These are phyloP conservation scores for Chydorus sphaericus DNA, from an alignment of 2,888 invertebrate genomes.

Conservation along the genomic window DNA sequence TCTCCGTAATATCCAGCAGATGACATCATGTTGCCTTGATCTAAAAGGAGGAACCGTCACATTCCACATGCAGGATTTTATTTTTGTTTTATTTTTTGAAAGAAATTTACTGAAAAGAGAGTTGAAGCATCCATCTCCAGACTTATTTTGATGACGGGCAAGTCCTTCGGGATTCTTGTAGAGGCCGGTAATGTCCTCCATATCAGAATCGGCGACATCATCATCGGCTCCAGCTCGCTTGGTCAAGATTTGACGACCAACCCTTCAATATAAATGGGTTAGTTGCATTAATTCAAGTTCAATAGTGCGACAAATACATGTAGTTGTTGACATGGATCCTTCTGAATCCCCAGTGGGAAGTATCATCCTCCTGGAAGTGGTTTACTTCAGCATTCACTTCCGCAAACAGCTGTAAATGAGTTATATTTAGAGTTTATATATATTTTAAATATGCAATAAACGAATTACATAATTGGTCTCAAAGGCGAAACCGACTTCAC, in stretches of 20 bases:
- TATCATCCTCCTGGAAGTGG: slow-evolving; percentile 52
- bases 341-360: slow-evolving; percentile 50
- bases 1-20: background rate
- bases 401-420: slow-evolving; percentile 33
- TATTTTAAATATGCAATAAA: background rate
- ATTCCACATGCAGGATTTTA: background rate
- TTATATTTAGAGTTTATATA: background rate
- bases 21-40: background rate
- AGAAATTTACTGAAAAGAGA: slow-evolving; percentile 2
- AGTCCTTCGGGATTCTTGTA: slow-evolving; percentile 44
- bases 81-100: background rate
- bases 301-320: slow-evolving; percentile 36
- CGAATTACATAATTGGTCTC: slow-evolving; percentile 49
- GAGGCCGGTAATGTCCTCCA: slow-evolving; percentile 46
- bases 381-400: slow-evolving; percentile 63
- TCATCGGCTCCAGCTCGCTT: slow-evolving; percentile 46
- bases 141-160: background rate
- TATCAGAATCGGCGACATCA: slow-evolving; percentile 46
- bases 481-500: slow-evolving; percentile 54
- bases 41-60: background rate
- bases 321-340: slow-evolving; percentile 47
- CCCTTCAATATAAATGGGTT: slow-evolving; percentile 32
- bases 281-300: background rate
- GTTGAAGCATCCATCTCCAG: background rate
- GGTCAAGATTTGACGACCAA: slow-evolving; percentile 50